These are phyloP conservation scores for Melieria picta DNA, from an alignment of 2,888 invertebrate genomes.

Conservation along the genomic window DNA sequence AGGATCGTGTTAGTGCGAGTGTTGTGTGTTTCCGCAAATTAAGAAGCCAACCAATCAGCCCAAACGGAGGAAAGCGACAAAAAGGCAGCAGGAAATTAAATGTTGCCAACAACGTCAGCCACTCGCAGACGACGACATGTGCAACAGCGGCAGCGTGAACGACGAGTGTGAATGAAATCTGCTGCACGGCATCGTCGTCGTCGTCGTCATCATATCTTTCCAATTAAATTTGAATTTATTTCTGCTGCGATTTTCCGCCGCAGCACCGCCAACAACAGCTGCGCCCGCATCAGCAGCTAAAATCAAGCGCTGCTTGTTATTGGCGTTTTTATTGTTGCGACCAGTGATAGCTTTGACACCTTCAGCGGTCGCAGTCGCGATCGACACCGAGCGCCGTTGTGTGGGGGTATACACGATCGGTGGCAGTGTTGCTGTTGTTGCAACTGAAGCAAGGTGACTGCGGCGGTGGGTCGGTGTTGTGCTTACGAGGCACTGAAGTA, in stretches of 20 bases:
- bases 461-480: background rate
- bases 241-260: slow-evolving; percentile 50
- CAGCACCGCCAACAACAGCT: slow-evolving; percentile 30
- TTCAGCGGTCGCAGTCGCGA: background rate
- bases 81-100: slow-evolving; percentile 7
- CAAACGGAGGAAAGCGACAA: slow-evolving; percentile 31
- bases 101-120: background rate
- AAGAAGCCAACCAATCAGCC: slow-evolving; percentile 62
- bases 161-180: slow-evolving; percentile 17
- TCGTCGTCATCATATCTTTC: slow-evolving; percentile 55
- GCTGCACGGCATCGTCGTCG: slow-evolving; percentile 45
- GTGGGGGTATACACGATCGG: background rate
- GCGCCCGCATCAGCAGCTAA: slow-evolving; percentile 13
- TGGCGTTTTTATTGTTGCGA: slow-evolving; percentile 27
- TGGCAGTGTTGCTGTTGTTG: background rate
- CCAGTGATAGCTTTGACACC: background rate
- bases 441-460: slow-evolving; percentile 10
- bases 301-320: slow-evolving; percentile 21
- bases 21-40: slow-evolving; percentile 57
- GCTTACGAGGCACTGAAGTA: no score
- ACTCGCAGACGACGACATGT: background rate
- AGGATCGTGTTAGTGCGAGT: slow-evolving; percentile 56
- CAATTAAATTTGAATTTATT: slow-evolving; percentile 67
- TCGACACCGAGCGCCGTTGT: background rate
- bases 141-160: background rate